Base-by-base conservation (phyloP, 2,113 vertebrate genomes). In the Heliornis fulica region DNA sequence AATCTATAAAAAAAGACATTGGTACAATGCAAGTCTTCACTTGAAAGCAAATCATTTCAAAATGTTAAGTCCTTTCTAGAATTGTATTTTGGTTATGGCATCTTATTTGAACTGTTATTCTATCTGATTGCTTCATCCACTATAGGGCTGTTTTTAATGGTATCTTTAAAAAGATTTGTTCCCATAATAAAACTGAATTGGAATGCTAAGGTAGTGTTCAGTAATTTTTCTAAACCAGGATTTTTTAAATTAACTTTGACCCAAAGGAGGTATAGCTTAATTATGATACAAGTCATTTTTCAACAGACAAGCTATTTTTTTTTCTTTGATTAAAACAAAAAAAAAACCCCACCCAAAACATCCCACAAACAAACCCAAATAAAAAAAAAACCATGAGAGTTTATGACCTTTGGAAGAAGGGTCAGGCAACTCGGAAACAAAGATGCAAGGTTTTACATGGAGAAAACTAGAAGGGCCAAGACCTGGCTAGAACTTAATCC, bases 151-250 rank as follows among this genome's bases (percentile, higher is more conserved):
- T 34, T 95, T 79, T 81, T 83, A 94, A 94, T 90, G 61, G 29
- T 43, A 32, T 50, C 57, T 90, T 96, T 75, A 75, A 86, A 94
- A 94, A 81, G 71, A 95, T 90, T 75, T 18, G 94, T 94, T 96
- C 43, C 10, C 4, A 11, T 78, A 88, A 96, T 95, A 91, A 96
- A 93, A 70, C 29, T 57, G 60, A 56, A 19, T 78, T 93, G 51
- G 51, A 95, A 80, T 71, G 78, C 36, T 34, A 36, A 90, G 36
- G 56, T 53, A 63, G 9, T 61, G 29, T 31, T 91, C 50, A 28
- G 22, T 87, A 63, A 61, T 54, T 83, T 91, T 87, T 76, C 34
- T 64, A 74, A 48, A 57, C 23, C 20, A 53, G 20, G 5, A 69
- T 68, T 29, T 94, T 95, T 92, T 36, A 22, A n/a, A n/a, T n/a